Evolutionary conservation across 2,888 invertebrate genomes (phyloP), one percentile per base, ranked within the genome.

Genomic region (Nemurella pictetii): DNA sequence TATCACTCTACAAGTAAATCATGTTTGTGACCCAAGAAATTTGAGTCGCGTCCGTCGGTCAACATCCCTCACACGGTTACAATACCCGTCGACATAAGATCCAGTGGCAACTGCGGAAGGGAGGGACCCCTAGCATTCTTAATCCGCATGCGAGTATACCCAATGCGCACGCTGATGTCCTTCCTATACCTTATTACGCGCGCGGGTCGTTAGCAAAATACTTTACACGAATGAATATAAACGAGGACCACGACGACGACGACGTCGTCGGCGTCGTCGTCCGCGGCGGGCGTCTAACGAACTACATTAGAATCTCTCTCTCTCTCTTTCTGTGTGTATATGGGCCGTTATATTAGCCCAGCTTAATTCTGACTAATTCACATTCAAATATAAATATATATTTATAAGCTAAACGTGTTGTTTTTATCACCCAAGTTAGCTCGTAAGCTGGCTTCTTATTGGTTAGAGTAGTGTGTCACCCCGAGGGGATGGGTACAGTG

Each of bases 141-240:
- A 55, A 12, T 55, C 12, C 20, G 20, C 55, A 55, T 12, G n/a
- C 30, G 30, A 78, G 5, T 78, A 30, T 78, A 78, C 78, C 30
- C n/a, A 82, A 82, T 82, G 32, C 80, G 36, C 5, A 36, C 2
- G 36, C 25, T 55, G 72, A 82, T 28, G 82, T 82, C 82, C 82
- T 82, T 82, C 55, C 82, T 82, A 82, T 82, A 82, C 82, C 82
- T 82, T 72, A 82, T 82, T 82, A 82, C 82, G 82, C 82, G 82
- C 55, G 4, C 1, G 28, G 82, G 82, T 55, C 82, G 55, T 82
- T 82, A 55, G 55, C 20, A 82, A 82, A 82, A 72, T 55, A 55
- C 55, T 55, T 55, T 55, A 82, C 55, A 82, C 28, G 82, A 82
- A 82, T 82, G 82, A 82, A 82, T 82, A 82, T 82, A 72, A 82